Base-by-base conservation (phyloP, 2,797 vertebrate genomes). In the Buceros bicornis region DNA sequence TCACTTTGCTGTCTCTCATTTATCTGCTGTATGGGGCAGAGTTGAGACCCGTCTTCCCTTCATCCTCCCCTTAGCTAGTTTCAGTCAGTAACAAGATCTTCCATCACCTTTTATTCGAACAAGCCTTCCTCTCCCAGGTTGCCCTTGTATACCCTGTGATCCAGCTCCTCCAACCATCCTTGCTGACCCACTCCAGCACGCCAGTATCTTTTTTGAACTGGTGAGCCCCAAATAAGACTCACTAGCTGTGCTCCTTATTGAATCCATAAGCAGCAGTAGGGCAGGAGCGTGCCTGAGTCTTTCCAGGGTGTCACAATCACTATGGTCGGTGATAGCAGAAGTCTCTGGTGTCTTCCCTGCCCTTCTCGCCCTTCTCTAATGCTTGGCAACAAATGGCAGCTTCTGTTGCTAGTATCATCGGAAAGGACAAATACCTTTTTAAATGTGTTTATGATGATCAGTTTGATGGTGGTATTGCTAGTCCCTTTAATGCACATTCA, bases 261-360 rank as follows among this genome's bases (percentile, higher is more conserved):
- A 1, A 47, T 40, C 18, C 50, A 16, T 28, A 11, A 25, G 5
- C 11, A 53, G 22, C 28, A 78, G 19, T 10, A 60, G 9, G 22
- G 61, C 40, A 50, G 11, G 6, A 48, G 42, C 0, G 0, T 17
- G 5, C 15, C 53, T 6, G 31, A 40, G 15, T 33, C 42, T 69
- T 73, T 29, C 10, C 47, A 93, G 33, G 17, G 37, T 57, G 28
- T 90, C 31, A 12, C 33, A 11, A 64, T 87, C 58, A 47, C 11
- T 13, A 33, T 80, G 18, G 28, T 47, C 5, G 31, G 17, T 3
- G 9, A 51, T 13, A 51, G 37, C 6, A 56, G 42, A 83, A 86
- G 31, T 37, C 90, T 31, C 47, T 53, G 25, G 8, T 48, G 28
- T 37, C 22, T 57, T 74, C 42, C 21, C 14, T 78, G 45, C 15